Evolutionary conservation across 2,797 vertebrate genomes (phyloP), one percentile per base, ranked within the genome.

Genomic region (Triplophysa yarkandensis): DNA sequence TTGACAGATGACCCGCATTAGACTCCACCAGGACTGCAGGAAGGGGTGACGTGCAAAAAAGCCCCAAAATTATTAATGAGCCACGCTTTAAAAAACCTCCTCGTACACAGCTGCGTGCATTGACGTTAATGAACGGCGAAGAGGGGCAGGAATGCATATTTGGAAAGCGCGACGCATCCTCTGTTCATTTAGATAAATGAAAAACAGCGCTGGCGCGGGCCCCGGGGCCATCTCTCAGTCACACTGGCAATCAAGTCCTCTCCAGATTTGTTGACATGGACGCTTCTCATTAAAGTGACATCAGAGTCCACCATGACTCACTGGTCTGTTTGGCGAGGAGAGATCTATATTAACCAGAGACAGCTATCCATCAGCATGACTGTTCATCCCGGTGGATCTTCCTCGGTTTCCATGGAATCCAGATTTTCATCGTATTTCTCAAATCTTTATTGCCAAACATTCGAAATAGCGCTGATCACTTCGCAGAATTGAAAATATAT

Each of bases 91-190:
- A 88, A 82, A 83, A 85, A 88, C 85, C 76, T 83, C 85, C 86
- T 86, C 11, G 21, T 78, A 71, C 83, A 78, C 75, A 39, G 78
- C 80, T 58, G 77, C 85, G 87, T 89, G 87, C 81, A 87, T 90
- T 86, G 83, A 82, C 80, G 76, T 84, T 88, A 91, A 90, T 89
- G 87, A 89, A 87, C 84, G 81, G 71, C 80, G 79, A 81, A 87
- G 77, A 87, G 86, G 84, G 30, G 65, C 74, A 80, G 63, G 71
- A 82, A 88, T 88, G 83, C 84, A 88, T 87, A 88, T 86, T 82
- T 27, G 16, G 52, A 54, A 68, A 54, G 48, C 4, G n/a, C 21
- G 41, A 64, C 61, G 58, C 43, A 67, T 54, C 63, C 34, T 46
- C 46, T n/a, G 16, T 71, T 80, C 46, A 41, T 71, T 65, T 55